Evolutionary conservation across 2,797 vertebrate species (phyloP).

Genomic region (Simalia tracyae): DNA sequence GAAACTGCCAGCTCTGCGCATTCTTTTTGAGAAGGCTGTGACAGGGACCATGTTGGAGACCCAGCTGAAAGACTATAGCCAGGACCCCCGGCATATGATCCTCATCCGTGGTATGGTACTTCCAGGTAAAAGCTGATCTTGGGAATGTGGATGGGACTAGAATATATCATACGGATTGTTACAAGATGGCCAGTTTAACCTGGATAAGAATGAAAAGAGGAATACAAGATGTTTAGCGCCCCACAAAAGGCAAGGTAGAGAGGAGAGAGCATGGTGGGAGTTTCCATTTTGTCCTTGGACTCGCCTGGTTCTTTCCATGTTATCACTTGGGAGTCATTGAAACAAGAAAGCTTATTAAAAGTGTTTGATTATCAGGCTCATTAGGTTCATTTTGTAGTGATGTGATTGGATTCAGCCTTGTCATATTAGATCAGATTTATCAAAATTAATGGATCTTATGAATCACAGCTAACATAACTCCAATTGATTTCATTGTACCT

Average conservation of each 20-base stretch:
- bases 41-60: slow-evolving; percentile 78
- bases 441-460: background rate
- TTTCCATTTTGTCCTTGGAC: background rate
- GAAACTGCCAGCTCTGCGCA: slow-evolving; percentile 85
- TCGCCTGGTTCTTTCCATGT: too few species aligned
- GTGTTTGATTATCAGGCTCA: background rate
- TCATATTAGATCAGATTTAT: background rate
- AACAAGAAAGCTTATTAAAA: background rate
- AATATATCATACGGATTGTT: background rate
- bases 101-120: slow-evolving; percentile 87
- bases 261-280: background rate
- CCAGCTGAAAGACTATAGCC: slow-evolving; percentile 83
- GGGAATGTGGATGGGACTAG: too few species aligned
- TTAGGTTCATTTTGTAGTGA: background rate
- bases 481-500: background rate
- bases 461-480: background rate
- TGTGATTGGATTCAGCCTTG: background rate
- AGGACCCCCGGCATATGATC: slow-evolving; percentile 93
- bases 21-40: slow-evolving; percentile 85
- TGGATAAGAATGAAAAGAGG: background rate
- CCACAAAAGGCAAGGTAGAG: background rate
- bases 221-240: background rate
- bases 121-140: slow-evolving; percentile 76
- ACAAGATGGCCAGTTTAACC: background rate
- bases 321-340: background rate